Evolutionary conservation across 2,113 vertebrate genomes (phyloP), one percentile per base, ranked within the genome.

Genomic region (Osmerus eperlanus): DNA sequence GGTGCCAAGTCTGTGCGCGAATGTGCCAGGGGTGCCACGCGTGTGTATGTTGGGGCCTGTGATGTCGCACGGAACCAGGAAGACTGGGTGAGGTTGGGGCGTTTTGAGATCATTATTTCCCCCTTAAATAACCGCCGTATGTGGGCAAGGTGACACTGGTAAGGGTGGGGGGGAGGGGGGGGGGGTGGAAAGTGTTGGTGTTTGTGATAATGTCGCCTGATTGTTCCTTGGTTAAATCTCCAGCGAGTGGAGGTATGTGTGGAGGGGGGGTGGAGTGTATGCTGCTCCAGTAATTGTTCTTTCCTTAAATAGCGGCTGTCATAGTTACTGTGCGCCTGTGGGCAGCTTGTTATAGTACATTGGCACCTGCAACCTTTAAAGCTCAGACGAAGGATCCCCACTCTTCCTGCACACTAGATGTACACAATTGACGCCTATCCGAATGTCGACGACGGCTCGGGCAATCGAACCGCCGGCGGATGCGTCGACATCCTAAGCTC

Each of bases 251-350:
- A 70, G 78, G 83, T 23, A 23, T 83, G 82, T 66, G 72, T 53
- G 2, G 11, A 18, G 76, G 72, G 78, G 74, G 75, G 28, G 85
- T 58, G 74, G 74, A 75, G 81, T 78, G 73, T 84, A 83, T 73
- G 82, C 84, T 81, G 36, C 3, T 6, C 79, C 82, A 73, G 85
- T 88, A 86, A 89, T 88, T 87, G 86, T 86, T 87, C 85, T 23
- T 84, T 90, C 88, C 86, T 82, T 82, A 89, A 88, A 89, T 90
- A 90, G 86, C 84, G 85, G 87, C 88, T 89, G 89, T 89, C 89
- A 90, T 90, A 89, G 88, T 86, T 86, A 90, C 86, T 80, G 81
- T 2, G 65, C 72, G 85, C 82, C 78, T 68, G 82, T 85, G 81
- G 82, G 85, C 71, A 85, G 79, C 78, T 84, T 86, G 85, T 84